Evolutionary conservation across 2,888 invertebrate species (phyloP).

Genomic region (Athripsodes cinereus): DNA sequence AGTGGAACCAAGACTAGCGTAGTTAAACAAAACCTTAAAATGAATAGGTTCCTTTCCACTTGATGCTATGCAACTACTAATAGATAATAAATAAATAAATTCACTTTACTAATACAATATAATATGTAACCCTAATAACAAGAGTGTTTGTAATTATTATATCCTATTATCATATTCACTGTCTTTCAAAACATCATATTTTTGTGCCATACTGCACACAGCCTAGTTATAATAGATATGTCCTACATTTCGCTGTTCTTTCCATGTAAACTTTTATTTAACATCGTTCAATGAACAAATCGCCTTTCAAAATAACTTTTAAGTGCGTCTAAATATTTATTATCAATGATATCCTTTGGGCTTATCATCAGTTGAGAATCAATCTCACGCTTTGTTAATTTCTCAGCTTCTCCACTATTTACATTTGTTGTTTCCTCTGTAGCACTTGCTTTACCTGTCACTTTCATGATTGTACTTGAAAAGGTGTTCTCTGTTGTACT

Average conservation of each 20-base stretch:
- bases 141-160: slow-evolving; percentile 19
- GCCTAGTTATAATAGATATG: neutral
- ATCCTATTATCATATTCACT: slow-evolving; percentile 16
- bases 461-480: slow-evolving; percentile 25
- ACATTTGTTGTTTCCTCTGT: slow-evolving; percentile 14
- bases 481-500: slow-evolving; percentile 12
- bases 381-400: slow-evolving; percentile 31
- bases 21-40: slow-evolving; percentile 24
- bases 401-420: slow-evolving; percentile 32
- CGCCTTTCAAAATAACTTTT: slow-evolving; percentile 36
- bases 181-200: neutral
- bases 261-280: slow-evolving; percentile 16
- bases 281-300: slow-evolving; percentile 27
- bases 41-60: slow-evolving; percentile 17
- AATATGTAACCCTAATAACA: too few relatives aligned
- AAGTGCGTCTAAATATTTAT: slow-evolving; percentile 34
- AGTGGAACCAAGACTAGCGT: slow-evolving; percentile 25
- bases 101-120: slow-evolving; percentile 25
- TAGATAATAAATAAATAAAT: slow-evolving; percentile 28
- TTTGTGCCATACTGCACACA: slow-evolving; percentile 9
- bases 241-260: slow-evolving; percentile 7
- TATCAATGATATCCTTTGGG: slow-evolving; percentile 32
- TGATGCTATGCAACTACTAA: slow-evolving; percentile 24
- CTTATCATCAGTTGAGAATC: slow-evolving; percentile 34
- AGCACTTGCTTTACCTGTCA: slow-evolving; percentile 14